These are phyloP conservation scores for Cryptophagus acutangulus DNA, from an alignment of 2,888 invertebrate species.

Conservation along the genomic window DNA sequence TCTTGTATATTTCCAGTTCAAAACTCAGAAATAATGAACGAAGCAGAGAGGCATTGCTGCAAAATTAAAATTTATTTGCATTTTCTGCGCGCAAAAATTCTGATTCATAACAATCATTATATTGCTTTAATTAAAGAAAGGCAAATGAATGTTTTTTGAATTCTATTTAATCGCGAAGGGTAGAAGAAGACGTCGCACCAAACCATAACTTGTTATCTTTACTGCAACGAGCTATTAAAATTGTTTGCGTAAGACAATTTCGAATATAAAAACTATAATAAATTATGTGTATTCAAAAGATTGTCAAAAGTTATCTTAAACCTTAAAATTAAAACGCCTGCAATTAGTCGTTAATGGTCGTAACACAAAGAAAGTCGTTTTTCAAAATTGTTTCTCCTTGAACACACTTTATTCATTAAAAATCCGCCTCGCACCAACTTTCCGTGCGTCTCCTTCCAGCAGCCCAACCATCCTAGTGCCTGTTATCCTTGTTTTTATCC, in stretches of 20 bases:
- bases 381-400: slow-evolving; percentile 49
- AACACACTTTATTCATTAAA: slow-evolving; percentile 42
- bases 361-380: slow-evolving; percentile 49
- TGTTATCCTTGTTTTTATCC: slow-evolving; percentile 25
- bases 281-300: slow-evolving; percentile 42
- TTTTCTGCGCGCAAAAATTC: no score
- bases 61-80: no score
- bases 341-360: slow-evolving; percentile 48
- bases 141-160: no score
- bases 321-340: slow-evolving; percentile 46
- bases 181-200: no score
- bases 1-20: no score
- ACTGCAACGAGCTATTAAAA: slow-evolving; percentile 19
- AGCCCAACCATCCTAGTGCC: slow-evolving; percentile 18
- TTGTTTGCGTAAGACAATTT: slow-evolving; percentile 20
- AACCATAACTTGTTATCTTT: slow-evolving; percentile 9
- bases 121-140: no score
- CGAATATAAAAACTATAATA: slow-evolving; percentile 37
- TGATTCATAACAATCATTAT: no score
- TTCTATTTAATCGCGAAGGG: no score
- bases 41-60: no score
- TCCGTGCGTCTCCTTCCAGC: no score
- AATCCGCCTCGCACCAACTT: slow-evolving; percentile 31
- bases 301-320: slow-evolving; percentile 46
- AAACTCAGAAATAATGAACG: no score